A percentile compares a stretch with the other conserved stretches of the same genome.
These are phyloP conservation scores for Aphelenchoides bicaudatus DNA, from an alignment of 2,888 invertebrate species.

Conservation along the genomic window DNA sequence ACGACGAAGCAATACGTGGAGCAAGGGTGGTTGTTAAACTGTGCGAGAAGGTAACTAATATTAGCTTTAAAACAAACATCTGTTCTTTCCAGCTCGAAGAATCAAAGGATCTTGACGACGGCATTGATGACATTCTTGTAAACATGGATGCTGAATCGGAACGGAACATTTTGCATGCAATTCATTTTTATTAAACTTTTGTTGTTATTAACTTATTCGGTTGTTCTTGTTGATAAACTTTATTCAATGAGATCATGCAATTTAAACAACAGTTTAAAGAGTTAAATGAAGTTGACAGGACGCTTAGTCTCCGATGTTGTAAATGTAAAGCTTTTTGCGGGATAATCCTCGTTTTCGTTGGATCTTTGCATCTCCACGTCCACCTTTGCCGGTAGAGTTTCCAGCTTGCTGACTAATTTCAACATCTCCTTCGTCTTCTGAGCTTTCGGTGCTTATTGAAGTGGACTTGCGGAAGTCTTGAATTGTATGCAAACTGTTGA, in stretches of 20 bases:
- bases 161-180: slow-evolving; percentile 83
- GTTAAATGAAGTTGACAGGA: slow-evolving; percentile 1
- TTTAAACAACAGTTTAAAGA: neutral
- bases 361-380: slow-evolving; percentile 20
- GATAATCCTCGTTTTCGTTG: slow-evolving; percentile 22
- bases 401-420: neutral
- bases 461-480: slow-evolving; percentile 5
- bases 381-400: slow-evolving; percentile 4
- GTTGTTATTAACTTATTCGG: neutral
- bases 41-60: slow-evolving; percentile 73
- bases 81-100: slow-evolving; percentile 71
- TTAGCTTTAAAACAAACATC: neutral
- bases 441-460: slow-evolving; percentile 16
- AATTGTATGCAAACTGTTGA: neutral
- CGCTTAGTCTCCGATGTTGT: slow-evolving; percentile 41
- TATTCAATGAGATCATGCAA: neutral
- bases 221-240: slow-evolving; percentile 1
- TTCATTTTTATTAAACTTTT: slow-evolving; percentile 78
- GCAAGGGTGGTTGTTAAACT: slow-evolving; percentile 95
- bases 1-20: slow-evolving; percentile 97
- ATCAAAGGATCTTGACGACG: slow-evolving; percentile 89
- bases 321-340: slow-evolving; percentile 49
- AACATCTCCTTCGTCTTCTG: slow-evolving; percentile 7
- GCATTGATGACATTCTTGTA: slow-evolving; percentile 90
- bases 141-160: slow-evolving; percentile 81